Base-by-base conservation (phyloP, 2,797 vertebrate species). In the Tenualosa ilisha region DNA sequence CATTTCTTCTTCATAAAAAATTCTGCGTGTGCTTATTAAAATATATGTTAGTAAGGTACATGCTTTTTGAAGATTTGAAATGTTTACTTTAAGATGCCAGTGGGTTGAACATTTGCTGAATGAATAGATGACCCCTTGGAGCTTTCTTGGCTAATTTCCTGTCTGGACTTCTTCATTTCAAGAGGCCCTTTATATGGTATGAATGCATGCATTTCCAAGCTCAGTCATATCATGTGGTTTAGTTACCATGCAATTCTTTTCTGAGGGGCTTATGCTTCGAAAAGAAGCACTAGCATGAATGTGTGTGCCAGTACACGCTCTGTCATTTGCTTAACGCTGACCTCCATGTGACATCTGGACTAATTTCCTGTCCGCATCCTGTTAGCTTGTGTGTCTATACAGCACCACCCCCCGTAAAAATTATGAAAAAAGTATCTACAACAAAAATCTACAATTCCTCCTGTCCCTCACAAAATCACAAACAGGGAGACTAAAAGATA, bases 121-220 rank as follows among this genome's bases (percentile, higher is more conserved):
- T 40, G 68, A 75, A 75, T 40, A 75, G 68, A 75, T 75, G 37
- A 75, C 68, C 68, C 68, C 15, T 75, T 26, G 68, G 3, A 75
- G 68, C 68, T 40, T 75, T 75, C 68, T 43, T 40, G 40, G 31
- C 68, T 26, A 75, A 75, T 75, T 75, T 75, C 68, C 68, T 75
- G 68, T 75, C 6, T 17, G 2, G 81, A 63, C 79, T 13, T 59
- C 86, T 85, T 81, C 49, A 65, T 72, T 81, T 88, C 84, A 87
- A 89, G 88, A 86, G 88, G 86, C 87, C 88, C 89, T 87, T 89
- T 83, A 82, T 88, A 83, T 85, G 54, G 86, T 85, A 82, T 54
- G 37, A 51, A 51, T 20, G n/a, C 65, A 79, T 72, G 61, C 50
- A 63, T 68, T 72, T 75, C 68, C 37, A 75, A 40, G 31, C 68